These are phyloP conservation scores for Galagoides demidoff DNA, from an alignment of 2,797 vertebrate species.

Conservation along the genomic window DNA sequence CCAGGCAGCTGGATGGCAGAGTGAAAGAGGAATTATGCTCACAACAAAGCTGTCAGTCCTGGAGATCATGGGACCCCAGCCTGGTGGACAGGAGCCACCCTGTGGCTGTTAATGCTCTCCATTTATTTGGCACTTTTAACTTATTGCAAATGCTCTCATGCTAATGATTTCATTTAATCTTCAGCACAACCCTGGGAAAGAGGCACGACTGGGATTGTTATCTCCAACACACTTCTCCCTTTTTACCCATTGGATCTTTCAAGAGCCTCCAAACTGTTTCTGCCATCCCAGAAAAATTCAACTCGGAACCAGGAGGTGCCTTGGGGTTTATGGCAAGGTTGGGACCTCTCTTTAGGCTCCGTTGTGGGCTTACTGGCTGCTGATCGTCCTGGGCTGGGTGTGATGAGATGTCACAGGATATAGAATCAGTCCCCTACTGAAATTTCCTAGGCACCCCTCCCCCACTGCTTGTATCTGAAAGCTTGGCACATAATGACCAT, in stretches of 20 bases:
- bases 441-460: constrained; percentile 58
- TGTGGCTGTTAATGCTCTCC: neutral
- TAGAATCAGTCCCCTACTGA: constrained; percentile 17
- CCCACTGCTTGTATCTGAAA: neutral
- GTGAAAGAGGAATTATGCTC: constrained; percentile 27
- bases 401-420: constrained; percentile 54
- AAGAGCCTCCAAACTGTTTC: constrained; percentile 34
- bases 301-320: neutral
- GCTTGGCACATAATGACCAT: neutral
- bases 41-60: constrained; percentile 54
- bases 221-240: neutral
- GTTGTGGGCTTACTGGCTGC: neutral
- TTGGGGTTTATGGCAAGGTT: neutral
- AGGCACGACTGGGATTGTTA: constrained; percentile 27
- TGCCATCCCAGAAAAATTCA: neutral
- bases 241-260: neutral
- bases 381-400: neutral
- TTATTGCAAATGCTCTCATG: constrained; percentile 45
- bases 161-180: constrained; percentile 63
- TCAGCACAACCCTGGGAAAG: constrained; percentile 17
- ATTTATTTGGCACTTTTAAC: constrained; percentile 55
- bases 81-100: constrained; percentile 52
- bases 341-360: neutral
- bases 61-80: constrained; percentile 16
- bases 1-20: neutral